A percentile compares a stretch with the other conserved stretches of the same genome.
These are phyloP conservation scores for Apamea sordens DNA, from an alignment of 2,888 invertebrate species.

Conservation along the genomic window DNA sequence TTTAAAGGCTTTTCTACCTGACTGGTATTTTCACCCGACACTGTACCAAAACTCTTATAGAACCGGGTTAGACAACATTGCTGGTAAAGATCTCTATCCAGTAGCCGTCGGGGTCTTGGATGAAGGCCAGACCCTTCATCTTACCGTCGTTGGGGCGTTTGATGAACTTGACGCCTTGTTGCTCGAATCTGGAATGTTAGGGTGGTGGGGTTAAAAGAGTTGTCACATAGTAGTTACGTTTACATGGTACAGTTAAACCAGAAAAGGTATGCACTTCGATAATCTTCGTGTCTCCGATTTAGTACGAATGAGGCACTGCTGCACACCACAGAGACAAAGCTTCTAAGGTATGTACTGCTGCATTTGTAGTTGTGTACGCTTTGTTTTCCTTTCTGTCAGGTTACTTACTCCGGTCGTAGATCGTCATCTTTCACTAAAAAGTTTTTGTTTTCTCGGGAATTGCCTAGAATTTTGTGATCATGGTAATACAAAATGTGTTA, in stretches of 20 bases:
- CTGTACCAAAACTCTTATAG: slow-evolving; percentile 38
- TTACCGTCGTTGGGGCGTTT: slow-evolving; percentile 97
- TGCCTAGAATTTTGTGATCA: too few species aligned
- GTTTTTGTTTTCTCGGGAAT: too few species aligned
- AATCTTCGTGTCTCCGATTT: background rate
- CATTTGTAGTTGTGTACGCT: background rate
- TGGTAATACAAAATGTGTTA: too few species aligned
- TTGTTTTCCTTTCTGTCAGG: background rate
- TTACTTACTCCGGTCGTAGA: background rate
- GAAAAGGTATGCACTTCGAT: background rate
- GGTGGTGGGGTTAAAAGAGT: background rate
- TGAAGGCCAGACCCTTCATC: slow-evolving; percentile 98
- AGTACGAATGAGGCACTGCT: background rate
- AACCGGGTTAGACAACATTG: slow-evolving; percentile 70
- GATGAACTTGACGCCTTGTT: slow-evolving; percentile 96
- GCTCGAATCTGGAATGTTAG: slow-evolving; percentile 92
- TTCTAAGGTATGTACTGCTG: background rate
- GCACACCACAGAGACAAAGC: background rate
- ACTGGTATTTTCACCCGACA: slow-evolving; percentile 11
- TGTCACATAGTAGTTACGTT: background rate
- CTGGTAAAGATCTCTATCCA: slow-evolving; percentile 97
- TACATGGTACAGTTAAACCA: background rate
- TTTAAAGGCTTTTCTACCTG: background rate
- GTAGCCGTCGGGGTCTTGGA: slow-evolving; percentile 98
- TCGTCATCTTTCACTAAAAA: background rate